phyloP scores from a whole-genome alignment of 2,113 vertebrate species.

The Cynopterus brachyotis region DNA sequence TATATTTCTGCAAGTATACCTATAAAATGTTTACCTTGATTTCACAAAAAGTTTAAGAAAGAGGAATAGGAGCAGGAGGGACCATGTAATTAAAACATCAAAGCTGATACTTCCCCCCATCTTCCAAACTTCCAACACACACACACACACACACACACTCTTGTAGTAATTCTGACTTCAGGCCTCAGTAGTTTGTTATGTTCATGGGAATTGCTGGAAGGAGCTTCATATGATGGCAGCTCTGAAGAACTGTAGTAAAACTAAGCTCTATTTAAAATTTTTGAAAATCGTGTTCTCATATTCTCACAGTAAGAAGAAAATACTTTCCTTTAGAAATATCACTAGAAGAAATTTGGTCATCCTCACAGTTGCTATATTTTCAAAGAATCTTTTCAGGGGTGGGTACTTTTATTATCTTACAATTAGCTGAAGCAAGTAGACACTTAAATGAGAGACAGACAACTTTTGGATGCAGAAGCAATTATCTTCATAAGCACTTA shows the following conservation, averaged over 20 bases:
- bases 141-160: background rate
- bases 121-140: no score
- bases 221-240: background rate
- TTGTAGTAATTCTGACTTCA: background rate
- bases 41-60: slow-evolving; percentile 16
- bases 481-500: background rate
- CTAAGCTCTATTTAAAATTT: background rate
- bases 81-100: slow-evolving; percentile 25
- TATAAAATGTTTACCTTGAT: background rate
- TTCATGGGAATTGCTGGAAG: slow-evolving; percentile 35
- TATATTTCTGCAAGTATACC: background rate
- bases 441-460: background rate
- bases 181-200: background rate
- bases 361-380: background rate
- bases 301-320: background rate
- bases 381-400: background rate
- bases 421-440: background rate
- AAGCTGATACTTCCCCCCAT: background rate
- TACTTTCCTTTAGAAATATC: background rate
- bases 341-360: slow-evolving; percentile 16
- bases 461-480: background rate
- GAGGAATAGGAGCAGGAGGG: background rate
- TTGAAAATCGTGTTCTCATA: slow-evolving; percentile 5
- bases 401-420: background rate
- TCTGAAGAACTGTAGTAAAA: slow-evolving; percentile 31